Evolutionary conservation across 2,888 invertebrate genomes (phyloP).

Genomic region (Bembecia ichneumoniformis): DNA sequence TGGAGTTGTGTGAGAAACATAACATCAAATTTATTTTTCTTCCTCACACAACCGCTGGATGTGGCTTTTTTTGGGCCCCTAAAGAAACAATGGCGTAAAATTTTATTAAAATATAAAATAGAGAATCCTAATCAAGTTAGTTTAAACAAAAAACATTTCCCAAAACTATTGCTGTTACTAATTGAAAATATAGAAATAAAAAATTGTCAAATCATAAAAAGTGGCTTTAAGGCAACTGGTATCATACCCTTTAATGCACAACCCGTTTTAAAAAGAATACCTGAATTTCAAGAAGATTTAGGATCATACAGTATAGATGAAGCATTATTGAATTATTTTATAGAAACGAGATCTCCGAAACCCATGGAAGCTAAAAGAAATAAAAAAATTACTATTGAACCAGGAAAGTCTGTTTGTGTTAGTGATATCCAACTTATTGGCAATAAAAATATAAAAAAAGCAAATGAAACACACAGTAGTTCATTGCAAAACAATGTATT

Average conservation of each 20-base stretch:
- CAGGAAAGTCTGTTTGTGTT: constrained; percentile 6
- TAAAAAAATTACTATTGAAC: constrained; percentile 6
- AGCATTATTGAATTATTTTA: constrained; percentile 4
- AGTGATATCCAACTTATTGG: too few species aligned
- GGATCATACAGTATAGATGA: constrained; percentile 4
- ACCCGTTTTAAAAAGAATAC: constrained; percentile 1
- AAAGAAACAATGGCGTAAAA: constrained; percentile 19
- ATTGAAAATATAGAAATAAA: background rate
- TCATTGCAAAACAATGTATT: too few species aligned
- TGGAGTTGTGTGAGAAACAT: constrained; percentile 14
- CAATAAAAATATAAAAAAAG: too few species aligned
- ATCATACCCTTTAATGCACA: constrained; percentile 5
- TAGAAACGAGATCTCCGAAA: constrained; percentile 4
- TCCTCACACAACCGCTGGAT: constrained; percentile 18
- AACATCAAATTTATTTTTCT: constrained; percentile 20
- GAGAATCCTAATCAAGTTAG: constrained; percentile 2
- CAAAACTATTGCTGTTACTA: constrained; percentile 3
- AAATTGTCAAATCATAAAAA: constrained; percentile 10
- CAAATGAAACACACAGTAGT: too few species aligned
- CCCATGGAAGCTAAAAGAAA: constrained; percentile 2
- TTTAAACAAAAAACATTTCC: constrained; percentile 4
- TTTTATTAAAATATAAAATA: constrained; percentile 12
- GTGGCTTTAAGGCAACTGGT: constrained; percentile 7
- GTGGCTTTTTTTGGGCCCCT: constrained; percentile 19
- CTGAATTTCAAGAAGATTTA: background rate